Evolutionary conservation across 2,113 vertebrate genomes (phyloP).

Genomic region (Prietella phreatophila): DNA sequence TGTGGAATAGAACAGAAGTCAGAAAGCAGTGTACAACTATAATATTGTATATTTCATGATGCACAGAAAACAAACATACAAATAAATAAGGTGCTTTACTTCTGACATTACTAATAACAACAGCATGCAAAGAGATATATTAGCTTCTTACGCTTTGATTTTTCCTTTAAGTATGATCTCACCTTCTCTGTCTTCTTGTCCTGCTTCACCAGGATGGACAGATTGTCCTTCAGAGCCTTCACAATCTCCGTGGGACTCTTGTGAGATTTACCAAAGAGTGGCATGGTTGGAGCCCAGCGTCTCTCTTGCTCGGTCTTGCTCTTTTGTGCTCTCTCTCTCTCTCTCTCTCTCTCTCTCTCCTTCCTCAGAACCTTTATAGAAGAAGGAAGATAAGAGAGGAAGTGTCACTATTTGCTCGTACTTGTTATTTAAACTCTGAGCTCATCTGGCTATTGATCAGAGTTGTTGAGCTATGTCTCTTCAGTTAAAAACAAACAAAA

Average conservation of each 20-base stretch:
- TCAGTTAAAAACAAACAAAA: background rate
- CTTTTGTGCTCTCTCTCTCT: background rate
- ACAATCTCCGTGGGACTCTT: slow-evolving; percentile 95
- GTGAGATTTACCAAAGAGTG: slow-evolving; percentile 94
- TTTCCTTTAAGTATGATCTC: slow-evolving; percentile 30
- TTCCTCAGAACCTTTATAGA: slow-evolving; percentile 54
- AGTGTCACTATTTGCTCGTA: background rate
- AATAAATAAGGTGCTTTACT: background rate
- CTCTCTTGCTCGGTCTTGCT: slow-evolving; percentile 20
- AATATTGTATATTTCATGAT: background rate
- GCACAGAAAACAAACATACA: background rate
- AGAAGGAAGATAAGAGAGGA: slow-evolving; percentile 3
- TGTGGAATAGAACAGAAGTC: background rate
- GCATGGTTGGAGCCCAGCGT: slow-evolving; percentile 76
- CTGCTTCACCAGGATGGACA: slow-evolving; percentile 91
- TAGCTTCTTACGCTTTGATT: background rate
- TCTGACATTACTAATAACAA: background rate
- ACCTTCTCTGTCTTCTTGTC: slow-evolving; percentile 98
- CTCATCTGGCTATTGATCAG: too few species aligned
- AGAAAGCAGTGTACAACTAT: background rate
- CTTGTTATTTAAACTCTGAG: background rate
- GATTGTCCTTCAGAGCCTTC: slow-evolving; percentile 88
- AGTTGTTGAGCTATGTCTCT: background rate
- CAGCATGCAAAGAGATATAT: background rate
- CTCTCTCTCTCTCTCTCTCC: slow-evolving; percentile 30